Percentiles rank a stretch among this genome's conserved stretches.
Conservation (phyloP, 2,888 invertebrate genomes). For the Platerodrilus igneus region DNA sequence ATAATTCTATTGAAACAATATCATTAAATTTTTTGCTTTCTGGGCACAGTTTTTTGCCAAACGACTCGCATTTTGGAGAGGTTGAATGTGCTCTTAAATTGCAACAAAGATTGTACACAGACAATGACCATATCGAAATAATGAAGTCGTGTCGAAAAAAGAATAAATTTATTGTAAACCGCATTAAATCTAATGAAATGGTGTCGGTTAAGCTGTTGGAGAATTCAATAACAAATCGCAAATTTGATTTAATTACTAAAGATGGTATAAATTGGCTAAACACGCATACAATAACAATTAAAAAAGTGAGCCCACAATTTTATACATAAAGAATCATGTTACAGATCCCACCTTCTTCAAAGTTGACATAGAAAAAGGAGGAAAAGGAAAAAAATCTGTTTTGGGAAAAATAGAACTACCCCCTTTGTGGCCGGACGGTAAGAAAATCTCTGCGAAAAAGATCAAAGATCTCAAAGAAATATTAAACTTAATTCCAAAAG, state of each 20-base stretch:
- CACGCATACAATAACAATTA: conserved; percentile 15
- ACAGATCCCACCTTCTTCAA: conserved; percentile 2
- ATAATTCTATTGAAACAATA: conserved; percentile 19
- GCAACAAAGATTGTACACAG: conserved; percentile 24
- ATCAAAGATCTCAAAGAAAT: conserved; percentile 6
- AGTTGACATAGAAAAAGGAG: conserved; percentile 9
- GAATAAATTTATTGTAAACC: conserved; percentile 23
- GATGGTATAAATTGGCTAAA: conserved; percentile 23
- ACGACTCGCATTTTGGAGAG: conserved; percentile 29
- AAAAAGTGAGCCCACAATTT: conserved; percentile 13
- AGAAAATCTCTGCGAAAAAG: conserved; percentile 5
- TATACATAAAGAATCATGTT: conserved; percentile 7
- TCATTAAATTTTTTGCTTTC: conserved; percentile 25
- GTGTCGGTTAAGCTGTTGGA: conserved; percentile 15
- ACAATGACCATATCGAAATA: conserved; percentile 24
- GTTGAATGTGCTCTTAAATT: conserved; percentile 28
- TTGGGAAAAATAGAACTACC: too few species aligned
- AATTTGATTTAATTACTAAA: conserved; percentile 19
- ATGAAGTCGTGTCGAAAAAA: conserved; percentile 28
- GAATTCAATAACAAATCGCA: conserved; percentile 23
- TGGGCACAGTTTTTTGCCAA: conserved; percentile 30
- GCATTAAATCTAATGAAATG: conserved; percentile 20
- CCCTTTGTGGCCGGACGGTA: conserved; percentile 9
- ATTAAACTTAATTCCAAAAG: conserved; percentile 8
- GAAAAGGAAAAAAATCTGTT: too few species aligned